Base-by-base conservation (phyloP, 37 sponge, comb jelly and placozoan species). In the Chondrosia reniformis region DNA sequence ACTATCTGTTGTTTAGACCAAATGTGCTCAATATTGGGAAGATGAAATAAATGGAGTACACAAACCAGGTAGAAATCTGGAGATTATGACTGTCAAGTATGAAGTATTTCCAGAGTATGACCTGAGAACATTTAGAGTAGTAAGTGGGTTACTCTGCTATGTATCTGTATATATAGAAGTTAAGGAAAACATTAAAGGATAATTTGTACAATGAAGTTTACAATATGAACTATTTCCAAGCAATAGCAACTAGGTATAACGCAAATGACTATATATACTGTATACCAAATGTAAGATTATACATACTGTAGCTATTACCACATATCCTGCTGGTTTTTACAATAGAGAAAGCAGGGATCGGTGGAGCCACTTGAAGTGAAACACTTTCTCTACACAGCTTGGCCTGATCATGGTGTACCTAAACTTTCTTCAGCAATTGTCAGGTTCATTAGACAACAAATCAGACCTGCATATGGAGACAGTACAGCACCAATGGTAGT, bases 301-400 rank as follows among this genome's bases (percentile, higher is more conserved):
- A n/a, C n/a, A n/a, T n/a, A n/a, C n/a, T n/a, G n/a, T 49, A 49
- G 15, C 52, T 19, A 19, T 49, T 49, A 10, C 15, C 15, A 15
- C 15, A 49, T 49, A 10, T 49, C 15, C 15, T 49, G 52, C 52
- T 19, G 15, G 15, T 15, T 15, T n/a, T 19, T 49, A 15, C 15
- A 49, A 19, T 10, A 33, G 2, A 21, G 42, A 44, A 2, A 24
- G 43, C 24, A 41, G 22, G 41, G 36, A 13, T 43, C 15, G 3
- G 43, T 9, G 41, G 72, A 69, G 2, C 72, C 72, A 41, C 43
- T 69, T 2, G n/a, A 9, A 40, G 72, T 69, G 37, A 69, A 69
- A 44, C 72, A 69, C 72, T 69, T 69, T 44, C 72, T 69, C 37
- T 69, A 69, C 72, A 69, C 72, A 69, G 72, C 72, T 44, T 69